A percentile compares a stretch with the other conserved stretches of the same genome.
These are phyloP conservation scores for Ceyx melanurus DNA, from an alignment of 2,113 vertebrate genomes.

Conservation along the genomic window DNA sequence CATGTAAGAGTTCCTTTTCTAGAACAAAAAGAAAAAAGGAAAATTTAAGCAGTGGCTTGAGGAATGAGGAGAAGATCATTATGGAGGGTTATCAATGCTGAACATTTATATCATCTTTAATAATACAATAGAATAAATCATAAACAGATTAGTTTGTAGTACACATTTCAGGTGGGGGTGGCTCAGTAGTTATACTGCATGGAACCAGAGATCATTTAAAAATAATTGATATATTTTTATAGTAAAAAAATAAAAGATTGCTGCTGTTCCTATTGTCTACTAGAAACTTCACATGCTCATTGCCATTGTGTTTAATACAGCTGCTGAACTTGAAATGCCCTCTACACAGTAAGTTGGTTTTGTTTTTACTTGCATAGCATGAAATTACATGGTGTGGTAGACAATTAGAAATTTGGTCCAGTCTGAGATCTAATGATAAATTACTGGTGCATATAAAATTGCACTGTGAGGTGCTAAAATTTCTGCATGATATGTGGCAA, in stretches of 20 bases:
- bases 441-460: not conserved
- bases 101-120: not conserved
- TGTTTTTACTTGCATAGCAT: slow-evolving; percentile 53
- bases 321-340: slow-evolving; percentile 46
- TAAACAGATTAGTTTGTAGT: not conserved
- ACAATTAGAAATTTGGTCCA: not conserved
- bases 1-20: not conserved
- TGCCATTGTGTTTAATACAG: not conserved
- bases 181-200: not conserved
- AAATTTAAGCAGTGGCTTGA: not conserved
- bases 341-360: not conserved
- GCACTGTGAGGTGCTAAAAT: not conserved
- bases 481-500: not conserved
- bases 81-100: not conserved
- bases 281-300: not conserved
- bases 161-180: not conserved
- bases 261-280: not conserved
- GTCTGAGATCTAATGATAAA: not conserved
- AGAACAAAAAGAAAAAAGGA: not conserved
- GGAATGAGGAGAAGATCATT: not conserved
- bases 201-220: not conserved
- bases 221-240: not conserved
- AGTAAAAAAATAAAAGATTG: not conserved
- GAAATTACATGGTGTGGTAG: not conserved
- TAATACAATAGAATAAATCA: not conserved